A percentile compares a stretch with the other conserved stretches of the same genome.
These are phyloP conservation scores for Digitonthophagus gazella DNA, from an alignment of 2,888 invertebrate genomes.

Conservation along the genomic window DNA sequence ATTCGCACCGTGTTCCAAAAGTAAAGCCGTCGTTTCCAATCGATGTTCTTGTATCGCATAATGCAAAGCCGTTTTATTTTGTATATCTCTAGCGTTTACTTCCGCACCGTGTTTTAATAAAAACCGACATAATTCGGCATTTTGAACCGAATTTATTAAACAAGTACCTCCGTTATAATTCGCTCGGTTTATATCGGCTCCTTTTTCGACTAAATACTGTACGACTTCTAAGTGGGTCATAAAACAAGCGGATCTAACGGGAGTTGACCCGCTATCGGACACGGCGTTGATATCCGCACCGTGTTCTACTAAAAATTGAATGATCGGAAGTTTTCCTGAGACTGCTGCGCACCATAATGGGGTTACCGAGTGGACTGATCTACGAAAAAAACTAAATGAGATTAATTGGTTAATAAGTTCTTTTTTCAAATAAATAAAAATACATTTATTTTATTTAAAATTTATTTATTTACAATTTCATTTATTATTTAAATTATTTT, in stretches of 20 bases:
- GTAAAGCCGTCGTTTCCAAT: constrained; percentile 77
- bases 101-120: constrained; percentile 77
- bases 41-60: constrained; percentile 88
- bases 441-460: no score
- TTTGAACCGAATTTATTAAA: constrained; percentile 90
- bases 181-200: constrained; percentile 79
- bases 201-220: constrained; percentile 70
- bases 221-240: constrained; percentile 86
- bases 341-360: constrained; percentile 93
- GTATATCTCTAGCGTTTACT: constrained; percentile 85
- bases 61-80: constrained; percentile 88
- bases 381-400: constrained; percentile 34
- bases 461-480: no score
- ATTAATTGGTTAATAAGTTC: no score
- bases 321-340: constrained; percentile 73
- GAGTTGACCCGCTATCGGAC: constrained; percentile 85
- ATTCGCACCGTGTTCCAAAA: constrained; percentile 78
- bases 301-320: constrained; percentile 73
- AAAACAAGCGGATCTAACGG: constrained; percentile 88
- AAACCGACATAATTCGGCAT: constrained; percentile 74
- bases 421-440: background rate
- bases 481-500: no score
- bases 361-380: constrained; percentile 76
- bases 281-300: constrained; percentile 85
- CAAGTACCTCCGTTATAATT: constrained; percentile 93